Conservation (phyloP, 1,140 invertebrate genomes). For the Drosophila pseudoananassae region DNA sequence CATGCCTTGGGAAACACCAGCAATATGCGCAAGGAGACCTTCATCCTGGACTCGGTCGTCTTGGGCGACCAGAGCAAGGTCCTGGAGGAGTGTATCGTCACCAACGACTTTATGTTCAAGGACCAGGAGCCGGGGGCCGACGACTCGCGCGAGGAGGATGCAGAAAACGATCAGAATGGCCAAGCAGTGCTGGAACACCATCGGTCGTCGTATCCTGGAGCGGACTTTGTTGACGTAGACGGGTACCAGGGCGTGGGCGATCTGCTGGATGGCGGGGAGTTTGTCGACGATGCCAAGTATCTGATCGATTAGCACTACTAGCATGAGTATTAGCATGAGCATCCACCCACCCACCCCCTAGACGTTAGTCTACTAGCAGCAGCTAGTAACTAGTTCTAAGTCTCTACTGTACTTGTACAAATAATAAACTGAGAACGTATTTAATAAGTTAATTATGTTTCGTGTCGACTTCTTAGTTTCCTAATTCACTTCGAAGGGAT, state of each 20-base stretch:
- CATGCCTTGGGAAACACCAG: background rate
- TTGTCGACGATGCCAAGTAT: slow-evolving; percentile 62
- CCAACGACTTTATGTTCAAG: slow-evolving; percentile 74
- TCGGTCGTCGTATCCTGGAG: slow-evolving; percentile 23
- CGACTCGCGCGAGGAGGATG: slow-evolving; percentile 7
- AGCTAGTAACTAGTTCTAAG: too few relatives aligned
- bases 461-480: background rate
- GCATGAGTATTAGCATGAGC: slow-evolving; percentile 21
- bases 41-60: slow-evolving; percentile 29
- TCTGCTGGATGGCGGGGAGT: slow-evolving; percentile 58
- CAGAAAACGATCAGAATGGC: slow-evolving; percentile 23
- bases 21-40: slow-evolving; percentile 12
- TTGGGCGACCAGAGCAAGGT: slow-evolving; percentile 57
- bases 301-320: slow-evolving; percentile 53
- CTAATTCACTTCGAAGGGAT: background rate
- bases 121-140: slow-evolving; percentile 49
- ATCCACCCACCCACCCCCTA: slow-evolving; percentile 14
- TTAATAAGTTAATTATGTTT: background rate
- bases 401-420: too few relatives aligned
- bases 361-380: background rate
- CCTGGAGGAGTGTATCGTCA: slow-evolving; percentile 72
- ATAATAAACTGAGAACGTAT: too few relatives aligned
- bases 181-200: background rate
- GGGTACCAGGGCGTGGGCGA: slow-evolving; percentile 53
- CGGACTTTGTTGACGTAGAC: slow-evolving; percentile 28